phyloP scores from a whole-genome alignment of 2,113 vertebrate species.

The Cepphus grylle region DNA sequence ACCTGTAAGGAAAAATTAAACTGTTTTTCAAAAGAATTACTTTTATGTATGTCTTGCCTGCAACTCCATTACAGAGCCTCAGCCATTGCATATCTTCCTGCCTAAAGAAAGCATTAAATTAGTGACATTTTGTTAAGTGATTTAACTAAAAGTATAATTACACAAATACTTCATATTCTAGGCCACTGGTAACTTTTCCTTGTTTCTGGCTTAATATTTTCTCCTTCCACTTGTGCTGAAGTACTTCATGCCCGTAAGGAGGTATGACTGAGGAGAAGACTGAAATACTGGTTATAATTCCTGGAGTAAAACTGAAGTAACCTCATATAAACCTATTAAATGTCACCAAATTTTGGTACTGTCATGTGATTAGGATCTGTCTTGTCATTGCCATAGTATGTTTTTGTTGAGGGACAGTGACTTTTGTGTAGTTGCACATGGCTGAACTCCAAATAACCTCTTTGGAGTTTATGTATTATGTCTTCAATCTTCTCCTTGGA shows the following conservation, averaged over 20 bases:
- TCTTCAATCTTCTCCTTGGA: neutral
- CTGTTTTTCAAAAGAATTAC: slow-evolving; percentile 23
- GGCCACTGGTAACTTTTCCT: neutral
- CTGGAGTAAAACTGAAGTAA: neutral
- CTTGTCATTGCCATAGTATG: accelerated
- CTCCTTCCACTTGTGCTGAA: neutral
- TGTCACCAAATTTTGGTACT: neutral
- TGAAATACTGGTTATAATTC: neutral
- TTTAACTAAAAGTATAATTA: slow-evolving; percentile 7
- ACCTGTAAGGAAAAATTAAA: slow-evolving; percentile 22
- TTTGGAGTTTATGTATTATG: neutral
- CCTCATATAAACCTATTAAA: neutral
- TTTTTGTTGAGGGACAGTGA: neutral
- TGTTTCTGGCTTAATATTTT: neutral
- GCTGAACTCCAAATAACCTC: neutral
- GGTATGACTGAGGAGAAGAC: neutral
- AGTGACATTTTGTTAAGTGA: neutral
- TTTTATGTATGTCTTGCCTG: neutral
- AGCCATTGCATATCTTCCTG: neutral
- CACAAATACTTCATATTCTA: neutral
- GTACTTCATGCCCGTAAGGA: neutral
- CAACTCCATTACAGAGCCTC: neutral
- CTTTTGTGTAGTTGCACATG: neutral
- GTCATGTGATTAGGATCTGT: neutral
- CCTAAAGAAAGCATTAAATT: neutral